Evolutionary conservation across 2,888 invertebrate genomes (phyloP).

Genomic region (Craniophora ligustri): DNA sequence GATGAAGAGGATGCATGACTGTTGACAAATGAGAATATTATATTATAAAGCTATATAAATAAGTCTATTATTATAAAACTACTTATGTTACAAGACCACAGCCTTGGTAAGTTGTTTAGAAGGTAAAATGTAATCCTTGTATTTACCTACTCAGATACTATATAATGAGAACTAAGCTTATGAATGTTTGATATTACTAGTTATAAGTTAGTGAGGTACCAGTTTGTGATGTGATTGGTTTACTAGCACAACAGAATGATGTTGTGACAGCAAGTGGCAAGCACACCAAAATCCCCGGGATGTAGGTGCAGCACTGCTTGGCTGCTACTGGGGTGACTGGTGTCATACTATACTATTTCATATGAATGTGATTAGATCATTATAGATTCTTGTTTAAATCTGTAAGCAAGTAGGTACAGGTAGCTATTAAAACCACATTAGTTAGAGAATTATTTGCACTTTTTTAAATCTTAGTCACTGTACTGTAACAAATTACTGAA

Average conservation of each 20-base stretch:
- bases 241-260: no score
- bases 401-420: slow-evolving; percentile 44
- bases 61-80: background rate
- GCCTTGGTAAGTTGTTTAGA: slow-evolving; percentile 20
- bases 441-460: slow-evolving; percentile 78
- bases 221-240: no score
- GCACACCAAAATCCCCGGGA: no score
- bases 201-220: background rate
- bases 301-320: no score
- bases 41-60: no score
- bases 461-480: slow-evolving; percentile 75
- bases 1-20: no score
- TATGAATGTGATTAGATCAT: slow-evolving; percentile 38
- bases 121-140: slow-evolving; percentile 20
- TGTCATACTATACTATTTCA: slow-evolving; percentile 18
- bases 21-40: no score
- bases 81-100: slow-evolving; percentile 7
- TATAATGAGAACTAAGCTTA: slow-evolving; percentile 60
- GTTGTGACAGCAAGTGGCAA: slow-evolving; percentile 9
- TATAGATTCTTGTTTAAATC: slow-evolving; percentile 28
- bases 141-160: slow-evolving; percentile 25
- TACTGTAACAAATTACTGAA: slow-evolving; percentile 48
- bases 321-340: background rate
- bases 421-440: slow-evolving; percentile 47
- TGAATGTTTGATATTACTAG: slow-evolving; percentile 68